These are phyloP conservation scores for Thalassarche chlororhynchos DNA, from an alignment of 2,113 vertebrate genomes.

Conservation along the genomic window DNA sequence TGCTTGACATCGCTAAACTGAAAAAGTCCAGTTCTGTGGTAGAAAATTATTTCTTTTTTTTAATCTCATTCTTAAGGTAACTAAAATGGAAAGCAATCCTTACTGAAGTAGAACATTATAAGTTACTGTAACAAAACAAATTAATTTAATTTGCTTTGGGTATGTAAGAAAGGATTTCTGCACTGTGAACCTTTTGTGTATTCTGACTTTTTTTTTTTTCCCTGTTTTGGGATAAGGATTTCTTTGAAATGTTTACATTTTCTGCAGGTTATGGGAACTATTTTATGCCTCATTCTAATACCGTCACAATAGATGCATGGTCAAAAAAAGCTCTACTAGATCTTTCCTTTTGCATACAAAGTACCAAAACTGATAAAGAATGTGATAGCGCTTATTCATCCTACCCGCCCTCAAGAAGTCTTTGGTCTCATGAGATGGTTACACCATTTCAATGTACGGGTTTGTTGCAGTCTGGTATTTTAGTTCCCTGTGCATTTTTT, in stretches of 20 bases:
- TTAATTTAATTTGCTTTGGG: not conserved
- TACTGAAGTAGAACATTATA: not conserved
- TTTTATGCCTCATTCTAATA: not conserved
- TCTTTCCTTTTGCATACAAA: not conserved
- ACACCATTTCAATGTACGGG: not conserved
- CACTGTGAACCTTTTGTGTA: not conserved
- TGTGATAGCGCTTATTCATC: not conserved
- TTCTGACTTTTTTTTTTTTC: not conserved
- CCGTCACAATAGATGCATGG: not conserved
- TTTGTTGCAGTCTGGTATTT: not conserved
- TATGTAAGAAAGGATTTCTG: not conserved
- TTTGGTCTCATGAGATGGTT: not conserved
- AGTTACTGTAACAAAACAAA: not conserved
- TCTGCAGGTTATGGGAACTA: not conserved
- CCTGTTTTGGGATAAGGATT: not conserved
- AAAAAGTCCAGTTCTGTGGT: not conserved
- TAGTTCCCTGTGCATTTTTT: not conserved
- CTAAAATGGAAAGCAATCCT: not conserved
- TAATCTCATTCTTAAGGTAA: not conserved
- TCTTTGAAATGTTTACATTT: not conserved
- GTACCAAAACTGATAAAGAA: not conserved
- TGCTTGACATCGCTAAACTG: not conserved
- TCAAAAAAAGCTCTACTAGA: not conserved
- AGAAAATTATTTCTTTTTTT: not conserved
- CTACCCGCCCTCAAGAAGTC: not conserved